Evolutionary conservation across 2,113 vertebrate genomes (phyloP).

Genomic region (Zingel zingel): DNA sequence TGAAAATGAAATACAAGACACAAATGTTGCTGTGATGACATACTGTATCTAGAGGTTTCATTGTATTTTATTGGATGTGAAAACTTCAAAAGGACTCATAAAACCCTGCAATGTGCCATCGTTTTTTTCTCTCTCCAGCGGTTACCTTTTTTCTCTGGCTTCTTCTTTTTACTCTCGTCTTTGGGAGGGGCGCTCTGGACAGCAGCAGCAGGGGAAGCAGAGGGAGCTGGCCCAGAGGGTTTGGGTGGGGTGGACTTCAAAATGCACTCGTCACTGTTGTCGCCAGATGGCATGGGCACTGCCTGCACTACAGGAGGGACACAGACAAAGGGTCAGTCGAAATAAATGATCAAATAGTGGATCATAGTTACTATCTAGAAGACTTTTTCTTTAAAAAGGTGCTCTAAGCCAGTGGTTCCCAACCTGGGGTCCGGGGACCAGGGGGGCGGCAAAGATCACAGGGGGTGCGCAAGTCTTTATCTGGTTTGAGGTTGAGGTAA

Average conservation of each 20-base stretch:
- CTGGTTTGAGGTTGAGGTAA: no score
- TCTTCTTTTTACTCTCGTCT: conserved; percentile 90
- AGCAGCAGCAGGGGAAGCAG: conserved; percentile 62
- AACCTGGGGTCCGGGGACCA: no score
- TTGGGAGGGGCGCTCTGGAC: conserved; percentile 72
- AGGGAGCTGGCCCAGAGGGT: conserved; percentile 56
- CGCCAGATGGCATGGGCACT: conserved; percentile 79
- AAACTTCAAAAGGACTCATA: conserved; percentile 25
- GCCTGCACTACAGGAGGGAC: conserved; percentile 85
- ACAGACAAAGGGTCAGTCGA: not conserved
- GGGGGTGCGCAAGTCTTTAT: no score
- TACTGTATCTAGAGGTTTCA: not conserved
- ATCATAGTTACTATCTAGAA: no score
- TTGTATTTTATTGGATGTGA: conserved; percentile 15
- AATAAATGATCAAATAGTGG: not conserved
- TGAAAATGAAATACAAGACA: conserved; percentile 3
- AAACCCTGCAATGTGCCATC: not conserved
- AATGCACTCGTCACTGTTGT: conserved; percentile 57
- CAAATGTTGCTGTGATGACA: not conserved
- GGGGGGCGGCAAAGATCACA: no score
- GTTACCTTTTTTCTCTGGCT: conserved; percentile 93
- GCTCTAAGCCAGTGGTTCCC: no score
- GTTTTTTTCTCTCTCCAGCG: not conserved
- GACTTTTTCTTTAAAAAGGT: not conserved
- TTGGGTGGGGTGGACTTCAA: conserved; percentile 68